phyloP scores from a whole-genome alignment of 2,113 vertebrate genomes.

The Burhinus bistriatus region DNA sequence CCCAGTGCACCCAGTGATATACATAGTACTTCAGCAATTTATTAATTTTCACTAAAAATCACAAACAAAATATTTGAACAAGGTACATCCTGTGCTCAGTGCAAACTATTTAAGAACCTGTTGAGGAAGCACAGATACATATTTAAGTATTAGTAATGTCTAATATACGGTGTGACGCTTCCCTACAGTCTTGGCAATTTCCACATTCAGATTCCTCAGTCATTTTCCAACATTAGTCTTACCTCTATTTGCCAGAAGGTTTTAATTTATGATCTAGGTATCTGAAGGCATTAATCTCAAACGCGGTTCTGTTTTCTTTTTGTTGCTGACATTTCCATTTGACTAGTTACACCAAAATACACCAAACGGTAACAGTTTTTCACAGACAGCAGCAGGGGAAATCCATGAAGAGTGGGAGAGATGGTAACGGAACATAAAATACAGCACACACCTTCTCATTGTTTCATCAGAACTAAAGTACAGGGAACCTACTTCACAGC shows the following conservation, averaged over 20 bases:
- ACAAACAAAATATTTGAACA: neutral
- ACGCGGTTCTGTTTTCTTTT: neutral
- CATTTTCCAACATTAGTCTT: neutral
- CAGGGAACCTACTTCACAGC: neutral
- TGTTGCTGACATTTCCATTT: neutral
- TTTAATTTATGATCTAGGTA: neutral
- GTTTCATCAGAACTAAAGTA: neutral
- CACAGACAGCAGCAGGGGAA: neutral
- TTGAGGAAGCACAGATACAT: neutral
- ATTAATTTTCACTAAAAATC: neutral
- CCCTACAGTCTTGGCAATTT: neutral
- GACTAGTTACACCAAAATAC: neutral
- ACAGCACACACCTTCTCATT: neutral
- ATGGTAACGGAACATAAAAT: neutral
- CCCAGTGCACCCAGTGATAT: neutral
- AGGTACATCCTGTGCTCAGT: neutral
- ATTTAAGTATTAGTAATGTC: neutral
- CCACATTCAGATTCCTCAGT: neutral
- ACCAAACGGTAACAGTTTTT: neutral
- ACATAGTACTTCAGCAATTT: neutral
- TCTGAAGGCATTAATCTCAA: neutral
- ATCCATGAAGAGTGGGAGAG: neutral
- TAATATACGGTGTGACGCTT: neutral
- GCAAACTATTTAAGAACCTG: neutral
- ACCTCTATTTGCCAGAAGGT: neutral